phyloP scores from a whole-genome alignment of 2,113 vertebrate genomes.

The Hippocampus zosterae region DNA sequence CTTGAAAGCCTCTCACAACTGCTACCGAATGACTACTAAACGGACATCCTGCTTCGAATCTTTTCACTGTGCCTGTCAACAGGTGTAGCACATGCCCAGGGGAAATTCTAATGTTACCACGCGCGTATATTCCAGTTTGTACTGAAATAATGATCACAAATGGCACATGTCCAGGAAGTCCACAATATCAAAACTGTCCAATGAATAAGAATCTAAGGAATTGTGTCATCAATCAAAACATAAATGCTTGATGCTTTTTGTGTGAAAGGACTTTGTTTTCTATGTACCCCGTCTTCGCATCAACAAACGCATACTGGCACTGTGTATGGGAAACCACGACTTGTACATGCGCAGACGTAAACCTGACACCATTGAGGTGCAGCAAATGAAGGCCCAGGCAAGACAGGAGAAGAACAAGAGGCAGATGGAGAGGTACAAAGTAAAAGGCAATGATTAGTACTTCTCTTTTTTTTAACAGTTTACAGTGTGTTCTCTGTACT shows the following conservation, averaged over 20 bases:
- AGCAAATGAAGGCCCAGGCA: constrained; percentile 99
- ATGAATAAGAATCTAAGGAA: constrained; percentile 2
- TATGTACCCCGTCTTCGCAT: constrained; percentile 94
- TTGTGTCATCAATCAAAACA: constrained; percentile 6
- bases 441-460: constrained; percentile 45
- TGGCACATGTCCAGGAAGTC: background rate
- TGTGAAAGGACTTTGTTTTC: constrained; percentile 89
- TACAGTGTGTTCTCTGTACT: constrained; percentile 56
- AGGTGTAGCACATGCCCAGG: constrained; percentile 7
- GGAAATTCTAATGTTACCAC: constrained; percentile 19
- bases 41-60: constrained; percentile 7
- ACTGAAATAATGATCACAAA: background rate
- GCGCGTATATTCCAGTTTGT: constrained; percentile 20
- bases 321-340: constrained; percentile 99
- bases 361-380: constrained; percentile 97
- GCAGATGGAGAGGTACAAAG: constrained; percentile 89
- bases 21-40: background rate
- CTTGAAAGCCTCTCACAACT: constrained; percentile 7
- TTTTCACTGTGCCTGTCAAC: constrained; percentile 11
- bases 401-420: constrained; percentile 95
- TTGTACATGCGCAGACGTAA: constrained; percentile 97
- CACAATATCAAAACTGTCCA: background rate
- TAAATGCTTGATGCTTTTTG: background rate
- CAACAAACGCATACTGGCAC: constrained; percentile 94
- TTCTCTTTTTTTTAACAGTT: constrained; percentile 34